A percentile compares a stretch with the other conserved stretches of the same genome.
These are phyloP conservation scores for Cyclargus thomasi DNA, from an alignment of 1,140 invertebrate genomes.

Conservation along the genomic window DNA sequence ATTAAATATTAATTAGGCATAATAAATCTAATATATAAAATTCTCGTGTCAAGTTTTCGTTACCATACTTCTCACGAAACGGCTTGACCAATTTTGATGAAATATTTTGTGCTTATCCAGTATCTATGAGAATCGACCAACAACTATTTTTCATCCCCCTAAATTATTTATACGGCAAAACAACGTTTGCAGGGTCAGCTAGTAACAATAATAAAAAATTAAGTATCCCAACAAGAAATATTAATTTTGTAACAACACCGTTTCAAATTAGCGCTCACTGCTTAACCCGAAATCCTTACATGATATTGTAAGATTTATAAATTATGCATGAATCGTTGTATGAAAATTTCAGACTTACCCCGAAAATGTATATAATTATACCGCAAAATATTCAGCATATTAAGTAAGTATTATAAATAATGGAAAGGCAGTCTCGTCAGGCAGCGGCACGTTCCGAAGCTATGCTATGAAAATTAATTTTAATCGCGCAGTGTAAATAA, in stretches of 20 bases:
- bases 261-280: not conserved
- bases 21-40: no score
- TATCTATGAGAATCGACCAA: no score
- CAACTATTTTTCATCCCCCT: no score
- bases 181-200: no score
- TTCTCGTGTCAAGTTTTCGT: no score
- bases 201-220: no score
- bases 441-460: slow-evolving; percentile 45
- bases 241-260: not conserved
- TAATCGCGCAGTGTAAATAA: slow-evolving; percentile 65
- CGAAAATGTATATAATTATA: slow-evolving; percentile 11
- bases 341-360: not conserved
- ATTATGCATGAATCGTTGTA: slow-evolving; percentile 11
- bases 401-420: slow-evolving; percentile 62
- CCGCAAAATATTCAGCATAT: slow-evolving; percentile 37
- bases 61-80: no score
- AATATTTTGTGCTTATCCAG: no score
- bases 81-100: no score
- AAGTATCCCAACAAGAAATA: not conserved
- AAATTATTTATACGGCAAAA: no score
- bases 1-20: no score
- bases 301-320: slow-evolving; percentile 16
- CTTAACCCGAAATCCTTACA: not conserved
- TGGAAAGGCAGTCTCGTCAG: slow-evolving; percentile 36
- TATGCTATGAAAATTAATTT: slow-evolving; percentile 68